These are phyloP conservation scores for Rotaria magnacalcarata DNA, from an alignment of 2,888 invertebrate species.

Conservation along the genomic window DNA sequence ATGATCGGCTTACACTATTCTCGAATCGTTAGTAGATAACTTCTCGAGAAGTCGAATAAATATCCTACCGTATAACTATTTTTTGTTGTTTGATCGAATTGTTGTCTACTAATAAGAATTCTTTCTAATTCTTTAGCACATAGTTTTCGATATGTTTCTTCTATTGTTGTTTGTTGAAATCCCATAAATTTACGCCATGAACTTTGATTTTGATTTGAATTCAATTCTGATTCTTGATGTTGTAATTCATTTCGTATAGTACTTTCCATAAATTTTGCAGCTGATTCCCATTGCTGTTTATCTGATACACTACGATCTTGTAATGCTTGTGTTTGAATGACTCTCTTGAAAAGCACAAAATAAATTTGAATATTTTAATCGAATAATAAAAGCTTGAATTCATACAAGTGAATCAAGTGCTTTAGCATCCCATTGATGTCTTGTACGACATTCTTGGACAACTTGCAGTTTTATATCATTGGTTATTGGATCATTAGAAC, in stretches of 20 bases:
- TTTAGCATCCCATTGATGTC: constrained; percentile 90
- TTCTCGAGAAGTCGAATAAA: too few relatives aligned
- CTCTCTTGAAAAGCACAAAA: background rate
- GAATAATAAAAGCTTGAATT: background rate
- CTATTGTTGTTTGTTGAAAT: background rate
- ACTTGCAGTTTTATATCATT: constrained; percentile 78
- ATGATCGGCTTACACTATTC: too few relatives aligned
- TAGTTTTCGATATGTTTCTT: background rate
- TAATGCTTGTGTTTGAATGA: constrained; percentile 44
- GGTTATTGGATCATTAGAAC: constrained; percentile 78
- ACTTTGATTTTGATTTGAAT: background rate
- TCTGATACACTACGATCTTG: constrained; percentile 44
- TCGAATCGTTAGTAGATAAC: too few relatives aligned
- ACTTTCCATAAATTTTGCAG: constrained; percentile 79
- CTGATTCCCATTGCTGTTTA: constrained; percentile 77
- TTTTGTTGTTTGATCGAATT: background rate
- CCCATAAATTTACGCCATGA: background rate
- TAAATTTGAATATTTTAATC: constrained; percentile 25
- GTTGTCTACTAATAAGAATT: background rate
- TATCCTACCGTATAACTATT: background rate
- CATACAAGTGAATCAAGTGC: constrained; percentile 65
- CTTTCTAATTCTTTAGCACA: constrained; percentile 16
- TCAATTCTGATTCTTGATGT: constrained; percentile 36
- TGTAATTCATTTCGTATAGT: constrained; percentile 74
- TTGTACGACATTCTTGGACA: constrained; percentile 74